Evolutionary conservation across 2,113 vertebrate genomes (phyloP).

Genomic region (Hassar affinis): DNA sequence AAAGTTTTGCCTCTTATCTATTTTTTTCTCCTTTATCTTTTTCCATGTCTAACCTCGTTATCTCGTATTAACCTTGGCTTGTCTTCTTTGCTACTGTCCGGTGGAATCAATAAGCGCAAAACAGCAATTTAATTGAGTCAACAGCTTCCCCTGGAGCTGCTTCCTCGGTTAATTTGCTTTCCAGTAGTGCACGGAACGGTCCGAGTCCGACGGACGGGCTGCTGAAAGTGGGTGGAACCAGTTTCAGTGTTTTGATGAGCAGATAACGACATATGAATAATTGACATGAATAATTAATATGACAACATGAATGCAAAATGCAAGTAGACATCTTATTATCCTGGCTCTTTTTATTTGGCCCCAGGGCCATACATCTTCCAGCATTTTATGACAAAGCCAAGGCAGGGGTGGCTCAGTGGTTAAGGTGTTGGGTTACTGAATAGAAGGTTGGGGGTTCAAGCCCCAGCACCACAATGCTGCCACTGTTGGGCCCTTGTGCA

Average conservation of each 20-base stretch:
- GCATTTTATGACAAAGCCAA: constrained; percentile 8
- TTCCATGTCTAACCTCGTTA: background rate
- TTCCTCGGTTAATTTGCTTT: background rate
- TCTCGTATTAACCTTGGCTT: background rate
- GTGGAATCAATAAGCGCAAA: background rate
- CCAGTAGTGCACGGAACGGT: constrained; percentile 2
- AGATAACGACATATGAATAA: constrained; percentile 11
- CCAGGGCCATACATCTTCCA: constrained; percentile 17
- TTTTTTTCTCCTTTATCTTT: background rate
- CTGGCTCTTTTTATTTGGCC: background rate
- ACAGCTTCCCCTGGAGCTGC: background rate
- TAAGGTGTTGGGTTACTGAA: no score
- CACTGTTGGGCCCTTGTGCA: no score
- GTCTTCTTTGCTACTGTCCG: background rate
- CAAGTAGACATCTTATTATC: background rate
- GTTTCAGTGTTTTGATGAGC: background rate
- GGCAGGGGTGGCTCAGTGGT: no score
- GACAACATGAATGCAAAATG: background rate
- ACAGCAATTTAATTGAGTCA: background rate
- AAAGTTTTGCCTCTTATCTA: background rate
- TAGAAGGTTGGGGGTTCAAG: no score
- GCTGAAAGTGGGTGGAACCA: background rate
- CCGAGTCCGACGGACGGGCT: background rate
- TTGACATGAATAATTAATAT: no score
- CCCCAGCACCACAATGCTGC: no score